Percentiles rank a stretch among this genome's conserved stretches.
These are phyloP conservation scores for Genyomyrus donnyi DNA, from an alignment of 2,113 vertebrate genomes.

Conservation along the genomic window DNA sequence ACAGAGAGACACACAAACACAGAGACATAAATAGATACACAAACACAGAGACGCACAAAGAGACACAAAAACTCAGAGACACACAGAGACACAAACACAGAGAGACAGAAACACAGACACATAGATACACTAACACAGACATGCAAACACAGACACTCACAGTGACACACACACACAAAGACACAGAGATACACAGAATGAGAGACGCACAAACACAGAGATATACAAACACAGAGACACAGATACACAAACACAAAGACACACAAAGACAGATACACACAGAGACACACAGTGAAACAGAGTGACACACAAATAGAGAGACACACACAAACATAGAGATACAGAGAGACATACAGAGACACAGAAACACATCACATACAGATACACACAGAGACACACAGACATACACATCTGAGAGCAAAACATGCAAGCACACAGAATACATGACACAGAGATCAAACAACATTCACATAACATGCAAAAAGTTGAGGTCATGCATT, in stretches of 20 bases:
- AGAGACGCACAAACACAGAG: neutral
- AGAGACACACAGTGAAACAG: neutral
- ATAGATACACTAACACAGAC: neutral
- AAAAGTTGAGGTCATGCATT: neutral
- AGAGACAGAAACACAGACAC: neutral
- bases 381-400: neutral
- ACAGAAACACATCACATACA: no score
- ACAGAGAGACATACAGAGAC: neutral
- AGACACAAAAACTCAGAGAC: neutral
- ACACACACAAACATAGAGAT: neutral
- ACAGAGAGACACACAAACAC: neutral
- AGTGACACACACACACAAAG: neutral
- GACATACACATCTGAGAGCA: neutral
- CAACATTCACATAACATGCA: neutral
- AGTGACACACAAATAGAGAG: no score
- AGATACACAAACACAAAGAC: neutral
- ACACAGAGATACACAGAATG: neutral
- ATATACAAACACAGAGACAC: no score
- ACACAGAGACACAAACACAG: neutral
- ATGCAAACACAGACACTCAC: neutral
- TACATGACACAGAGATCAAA: neutral
- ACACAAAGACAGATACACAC: slow-evolving; percentile 9
- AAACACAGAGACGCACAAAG: neutral
- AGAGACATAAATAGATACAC: neutral
- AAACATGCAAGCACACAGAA: neutral